phyloP scores from a whole-genome alignment of 2,113 vertebrate species.

The Istiophorus platypterus region DNA sequence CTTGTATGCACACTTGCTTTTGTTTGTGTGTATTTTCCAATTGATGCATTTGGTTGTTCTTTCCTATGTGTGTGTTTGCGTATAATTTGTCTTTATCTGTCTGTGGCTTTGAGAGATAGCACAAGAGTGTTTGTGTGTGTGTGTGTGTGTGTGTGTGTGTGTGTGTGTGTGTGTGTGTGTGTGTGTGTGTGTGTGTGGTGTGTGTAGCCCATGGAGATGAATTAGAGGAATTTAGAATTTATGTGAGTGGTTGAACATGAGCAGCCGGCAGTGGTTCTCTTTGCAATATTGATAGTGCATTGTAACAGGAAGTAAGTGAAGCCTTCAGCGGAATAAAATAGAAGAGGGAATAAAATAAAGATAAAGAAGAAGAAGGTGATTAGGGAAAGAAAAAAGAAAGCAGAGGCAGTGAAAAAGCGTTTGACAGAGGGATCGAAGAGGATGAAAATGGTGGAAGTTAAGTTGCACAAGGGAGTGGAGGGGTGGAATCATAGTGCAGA shows the following conservation, averaged over 20 bases:
- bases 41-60: slow-evolving; percentile 31
- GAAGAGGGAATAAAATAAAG: slow-evolving; percentile 39
- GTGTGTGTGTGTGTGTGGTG: slow-evolving; percentile 8
- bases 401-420: slow-evolving; percentile 23
- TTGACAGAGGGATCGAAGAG: slow-evolving; percentile 58
- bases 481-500: slow-evolving; percentile 49
- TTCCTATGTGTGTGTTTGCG: neutral
- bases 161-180: slow-evolving; percentile 14
- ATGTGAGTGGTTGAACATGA: slow-evolving; percentile 71
- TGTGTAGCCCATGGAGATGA: slow-evolving; percentile 44
- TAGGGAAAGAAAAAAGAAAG: slow-evolving; percentile 2
- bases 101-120: neutral
- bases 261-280: slow-evolving; percentile 62
- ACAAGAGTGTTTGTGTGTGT: neutral
- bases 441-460: slow-evolving; percentile 51
- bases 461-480: slow-evolving; percentile 45
- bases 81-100: slow-evolving; percentile 20
- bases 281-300: slow-evolving; percentile 72
- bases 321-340: slow-evolving; percentile 54
- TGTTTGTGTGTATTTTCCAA: slow-evolving; percentile 34
- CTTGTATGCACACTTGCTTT: slow-evolving; percentile 30
- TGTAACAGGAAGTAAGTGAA: slow-evolving; percentile 62
- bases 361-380: slow-evolving; percentile 52
- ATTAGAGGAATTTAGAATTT: slow-evolving; percentile 67
- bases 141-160: slow-evolving; percentile 27